These are phyloP conservation scores for Drosophila sechellia DNA, from an alignment of 1,140 invertebrate species.

Conservation along the genomic window DNA sequence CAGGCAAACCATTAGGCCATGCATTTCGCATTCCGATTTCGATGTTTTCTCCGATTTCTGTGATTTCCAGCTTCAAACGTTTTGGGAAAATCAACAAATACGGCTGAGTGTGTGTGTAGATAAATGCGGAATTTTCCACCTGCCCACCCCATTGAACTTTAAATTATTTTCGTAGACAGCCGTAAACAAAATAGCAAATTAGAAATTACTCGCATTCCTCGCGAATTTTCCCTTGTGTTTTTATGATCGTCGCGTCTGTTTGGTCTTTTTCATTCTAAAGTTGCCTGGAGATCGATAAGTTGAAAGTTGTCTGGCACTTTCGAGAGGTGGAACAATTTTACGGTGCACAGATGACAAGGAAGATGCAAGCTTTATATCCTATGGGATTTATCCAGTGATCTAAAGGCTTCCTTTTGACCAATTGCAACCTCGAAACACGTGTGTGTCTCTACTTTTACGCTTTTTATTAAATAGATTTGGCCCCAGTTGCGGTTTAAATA, in stretches of 20 bases:
- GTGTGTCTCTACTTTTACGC: background rate
- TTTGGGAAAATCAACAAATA: background rate
- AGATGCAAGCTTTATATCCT: too few species aligned
- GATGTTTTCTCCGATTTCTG: background rate
- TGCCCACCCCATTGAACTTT: conserved; percentile 37
- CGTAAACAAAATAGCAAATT: conserved; percentile 65
- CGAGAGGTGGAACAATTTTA: conserved; percentile 7
- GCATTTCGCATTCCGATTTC: conserved; percentile 27
- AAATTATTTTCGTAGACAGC: conserved; percentile 36
- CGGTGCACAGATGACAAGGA: background rate
- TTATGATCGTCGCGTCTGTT: conserved; percentile 16
- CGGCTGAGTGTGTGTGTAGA: background rate
- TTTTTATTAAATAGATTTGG: conserved; percentile 30
- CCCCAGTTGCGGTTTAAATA: conserved; percentile 9
- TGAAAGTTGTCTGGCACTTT: conserved; percentile 15
- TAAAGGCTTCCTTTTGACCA: background rate
- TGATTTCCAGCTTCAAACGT: conserved; percentile 3
- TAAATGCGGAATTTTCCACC: conserved; percentile 50
- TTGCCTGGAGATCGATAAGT: conserved; percentile 35
- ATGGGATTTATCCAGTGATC: background rate
- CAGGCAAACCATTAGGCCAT: conserved; percentile 44
- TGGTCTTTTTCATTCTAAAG: conserved; percentile 16
- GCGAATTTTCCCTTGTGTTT: conserved; percentile 26
- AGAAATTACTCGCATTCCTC: conserved; percentile 62
- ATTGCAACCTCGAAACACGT: conserved; percentile 10